These are phyloP conservation scores for Caenorhabditis panamensis DNA, from an alignment of 2,888 invertebrate species.

Conservation along the genomic window DNA sequence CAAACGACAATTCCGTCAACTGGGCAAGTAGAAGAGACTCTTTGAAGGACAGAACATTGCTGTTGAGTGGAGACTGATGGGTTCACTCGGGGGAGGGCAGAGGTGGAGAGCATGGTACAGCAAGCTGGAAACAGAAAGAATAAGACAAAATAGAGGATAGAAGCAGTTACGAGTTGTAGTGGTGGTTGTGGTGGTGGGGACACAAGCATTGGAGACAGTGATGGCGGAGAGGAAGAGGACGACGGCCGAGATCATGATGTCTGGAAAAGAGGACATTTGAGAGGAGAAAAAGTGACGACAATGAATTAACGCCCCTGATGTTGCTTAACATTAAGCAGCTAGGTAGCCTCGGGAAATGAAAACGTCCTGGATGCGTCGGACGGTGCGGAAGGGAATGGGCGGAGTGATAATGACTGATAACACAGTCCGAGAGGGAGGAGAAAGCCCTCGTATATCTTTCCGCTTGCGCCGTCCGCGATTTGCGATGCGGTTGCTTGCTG, in stretches of 20 bases:
- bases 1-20: slow-evolving; percentile 61
- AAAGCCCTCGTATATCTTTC: slow-evolving; percentile 43
- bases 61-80: slow-evolving; percentile 29
- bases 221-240: slow-evolving; percentile 45
- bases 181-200: slow-evolving; percentile 50
- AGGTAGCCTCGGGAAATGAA: slow-evolving; percentile 43
- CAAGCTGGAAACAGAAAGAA: slow-evolving; percentile 48
- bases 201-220: slow-evolving; percentile 50
- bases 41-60: slow-evolving; percentile 62
- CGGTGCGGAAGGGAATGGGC: slow-evolving; percentile 6
- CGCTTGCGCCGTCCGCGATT: slow-evolving; percentile 14
- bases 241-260: slow-evolving; percentile 47
- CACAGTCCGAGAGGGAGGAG: background rate
- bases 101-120: slow-evolving; percentile 48
- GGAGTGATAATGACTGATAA: slow-evolving; percentile 46
- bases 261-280: slow-evolving; percentile 6
- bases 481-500: slow-evolving; percentile 23
- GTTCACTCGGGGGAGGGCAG: slow-evolving; percentile 18
- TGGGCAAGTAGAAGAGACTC: slow-evolving; percentile 66
- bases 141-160: background rate
- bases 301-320: background rate
- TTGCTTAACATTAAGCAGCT: slow-evolving; percentile 37
- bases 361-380: slow-evolving; percentile 27
- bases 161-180: slow-evolving; percentile 42
- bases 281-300: background rate